These are phyloP conservation scores for Hippasteria phrygiana DNA, from an alignment of 53 echinoderm and acorn worm genomes.

Conservation along the genomic window DNA sequence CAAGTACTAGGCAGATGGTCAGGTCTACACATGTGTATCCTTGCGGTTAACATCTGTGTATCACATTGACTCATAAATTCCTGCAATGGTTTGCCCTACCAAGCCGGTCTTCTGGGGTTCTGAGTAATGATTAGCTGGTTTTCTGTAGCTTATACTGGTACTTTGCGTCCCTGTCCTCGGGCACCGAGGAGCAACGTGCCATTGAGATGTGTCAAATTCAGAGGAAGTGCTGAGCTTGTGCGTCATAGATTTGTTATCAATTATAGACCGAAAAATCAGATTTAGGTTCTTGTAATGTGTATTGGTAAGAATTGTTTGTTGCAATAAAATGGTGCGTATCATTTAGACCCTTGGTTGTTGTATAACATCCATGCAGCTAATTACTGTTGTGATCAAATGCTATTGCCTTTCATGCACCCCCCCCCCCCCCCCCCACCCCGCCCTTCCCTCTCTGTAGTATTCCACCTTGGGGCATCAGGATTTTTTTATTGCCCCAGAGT, in stretches of 20 bases:
- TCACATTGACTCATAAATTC: slow-evolving; percentile 62
- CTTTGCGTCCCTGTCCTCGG: not conserved
- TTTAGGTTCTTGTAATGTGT: not conserved
- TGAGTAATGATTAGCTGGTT: not conserved
- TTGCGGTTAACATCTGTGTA: not conserved
- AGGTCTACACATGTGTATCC: not conserved
- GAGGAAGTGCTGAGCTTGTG: not conserved
- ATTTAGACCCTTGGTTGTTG: too few relatives aligned
- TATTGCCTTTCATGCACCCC: too few relatives aligned
- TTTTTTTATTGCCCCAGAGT: too few relatives aligned
- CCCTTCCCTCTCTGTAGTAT: too few relatives aligned
- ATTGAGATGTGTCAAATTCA: slow-evolving; percentile 6
- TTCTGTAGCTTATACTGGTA: not conserved
- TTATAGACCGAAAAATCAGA: too few relatives aligned
- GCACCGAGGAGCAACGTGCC: slow-evolving; percentile 4
- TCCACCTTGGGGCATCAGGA: too few relatives aligned
- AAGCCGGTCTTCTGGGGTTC: not conserved
- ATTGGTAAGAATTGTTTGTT: not conserved
- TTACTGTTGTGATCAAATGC: too few relatives aligned
- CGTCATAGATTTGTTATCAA: too few relatives aligned
- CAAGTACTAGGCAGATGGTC: not conserved
- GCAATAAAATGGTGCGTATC: not conserved
- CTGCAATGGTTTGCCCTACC: slow-evolving; percentile 13
- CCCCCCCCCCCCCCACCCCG: too few relatives aligned
- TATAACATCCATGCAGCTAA: too few relatives aligned